These are phyloP conservation scores for Amaurobius ferox DNA, from an alignment of 2,888 invertebrate genomes.

Conservation along the genomic window DNA sequence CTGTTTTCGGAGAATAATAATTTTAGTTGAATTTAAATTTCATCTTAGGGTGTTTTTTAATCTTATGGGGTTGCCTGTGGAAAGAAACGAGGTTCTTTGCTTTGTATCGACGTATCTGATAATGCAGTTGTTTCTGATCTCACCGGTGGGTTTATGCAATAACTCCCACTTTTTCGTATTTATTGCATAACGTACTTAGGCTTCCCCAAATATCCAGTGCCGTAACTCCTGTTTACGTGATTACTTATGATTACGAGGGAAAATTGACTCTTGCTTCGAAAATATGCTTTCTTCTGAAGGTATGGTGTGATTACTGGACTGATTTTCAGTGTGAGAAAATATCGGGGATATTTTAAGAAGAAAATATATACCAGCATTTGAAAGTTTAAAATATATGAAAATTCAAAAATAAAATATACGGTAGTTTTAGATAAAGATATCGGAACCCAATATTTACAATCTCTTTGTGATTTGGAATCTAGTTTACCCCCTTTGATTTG, in stretches of 20 bases:
- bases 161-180: background rate
- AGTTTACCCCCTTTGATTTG: no score
- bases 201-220: background rate
- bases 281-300: background rate
- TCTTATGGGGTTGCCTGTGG: background rate
- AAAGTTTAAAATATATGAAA: no score
- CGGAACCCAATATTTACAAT: no score
- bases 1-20: conserved; percentile 64
- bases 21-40: conserved; percentile 69
- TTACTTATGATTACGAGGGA: background rate
- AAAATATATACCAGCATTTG: no score
- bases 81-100: background rate
- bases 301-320: no score
- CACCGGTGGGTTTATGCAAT: background rate
- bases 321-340: no score
- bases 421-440: no score
- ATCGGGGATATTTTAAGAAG: no score
- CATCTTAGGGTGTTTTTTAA: conserved; percentile 45
- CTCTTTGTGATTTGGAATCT: no score
- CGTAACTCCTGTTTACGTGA: background rate
- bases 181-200: no score
- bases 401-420: no score
- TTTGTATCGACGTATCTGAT: conserved; percentile 25
- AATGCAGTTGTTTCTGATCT: conserved; percentile 45
- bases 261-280: background rate